Evolutionary conservation across 2,888 invertebrate genomes (phyloP), one percentile per base, ranked within the genome.

Genomic region (Diplolepis rosae): DNA sequence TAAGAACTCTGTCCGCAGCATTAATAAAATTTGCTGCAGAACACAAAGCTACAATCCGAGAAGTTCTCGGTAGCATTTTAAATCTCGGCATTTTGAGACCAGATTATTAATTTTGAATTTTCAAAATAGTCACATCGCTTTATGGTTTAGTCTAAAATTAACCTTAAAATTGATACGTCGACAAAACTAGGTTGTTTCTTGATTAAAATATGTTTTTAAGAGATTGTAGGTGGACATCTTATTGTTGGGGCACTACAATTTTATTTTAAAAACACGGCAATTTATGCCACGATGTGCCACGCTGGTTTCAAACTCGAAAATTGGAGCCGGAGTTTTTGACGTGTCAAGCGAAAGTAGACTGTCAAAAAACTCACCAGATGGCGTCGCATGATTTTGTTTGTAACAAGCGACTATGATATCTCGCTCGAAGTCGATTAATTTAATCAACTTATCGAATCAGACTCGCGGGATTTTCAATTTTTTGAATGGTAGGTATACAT

Each of bases 1-100:
- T 94, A 68, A 94, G 93, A 5, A 94, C 93, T 71, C 94, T 89
- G 87, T 94, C 94, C 3, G 94, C 94, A 65, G 94, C 93, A 87
- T 94, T 94, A 80, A 94, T 94, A 82, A 94, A 94, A 88, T 94
- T 94, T 56, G 94, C 94, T 61, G 92, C 89, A 27, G 93, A 93
- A 85, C 94, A 94, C 77, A 94, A 87, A 66, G 92, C 92, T 61
- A 94, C 91, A 71, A 92, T 91, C 68, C 91, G 89, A 68, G 91
- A 91, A 1, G 91, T 91, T 73, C 91, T 89, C 66, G 91, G 90
- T 72, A 91, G 87, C 90, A 91, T 90, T 51, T 90, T 84, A 75
- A 91, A 87, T 83, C 89, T 85, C 65, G 88, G 86, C 90, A 90
- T 90, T 75, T 82, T 86, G 30, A 30, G 9, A 11, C n/a, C 3